Evolutionary conservation across 2,113 vertebrate genomes (phyloP), one percentile per base, ranked within the genome.

Genomic region (Sceloporus undulatus): DNA sequence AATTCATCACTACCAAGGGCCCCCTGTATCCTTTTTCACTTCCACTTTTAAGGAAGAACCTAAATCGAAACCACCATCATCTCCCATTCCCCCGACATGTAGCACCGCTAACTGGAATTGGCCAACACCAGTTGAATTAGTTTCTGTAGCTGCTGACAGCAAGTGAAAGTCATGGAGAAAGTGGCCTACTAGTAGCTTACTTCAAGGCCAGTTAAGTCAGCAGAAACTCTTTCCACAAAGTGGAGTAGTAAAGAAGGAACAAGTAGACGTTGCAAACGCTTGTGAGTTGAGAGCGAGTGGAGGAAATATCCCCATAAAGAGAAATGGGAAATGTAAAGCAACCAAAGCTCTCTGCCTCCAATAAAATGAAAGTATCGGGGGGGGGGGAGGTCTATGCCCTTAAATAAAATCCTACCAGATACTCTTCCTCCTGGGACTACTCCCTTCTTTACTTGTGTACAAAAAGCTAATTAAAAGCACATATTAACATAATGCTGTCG

Each of bases 401-500:
- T 75, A 85, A 73, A 89, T 75, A 29, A 23, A 88, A 83, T 16
- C 73, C n/a, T 71, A 71, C 82, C 82, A 75, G 77, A 4, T 87
- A 68, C n/a, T 73, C 77, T 90, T 77, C 86, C 78, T 91, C 74
- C 54, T 23, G 79, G 84, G 79, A 62, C 19, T 38, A 71, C 42
- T 93, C 42, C 83, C 91, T 68, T 88, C 18, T 56, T 23, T 66
- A 82, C 74, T 94, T 86, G 68, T 59, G 87, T 89, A 91, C 85
- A 78, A 90, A 90, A 75, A 5, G 52, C 79, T 90, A 92, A 88
- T 84, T 84, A 88, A 94, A 74, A 83, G 74, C 82, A 92, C 73
- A 19, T 65, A 86, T 90, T 90, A 91, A 91, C 80, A 85, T 74
- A 85, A 79, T 66, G 81, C 85, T 76, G 77, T 87, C 56, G 83